Conservation (phyloP, 2,888 invertebrate species). For the Acholoe squamosa region DNA sequence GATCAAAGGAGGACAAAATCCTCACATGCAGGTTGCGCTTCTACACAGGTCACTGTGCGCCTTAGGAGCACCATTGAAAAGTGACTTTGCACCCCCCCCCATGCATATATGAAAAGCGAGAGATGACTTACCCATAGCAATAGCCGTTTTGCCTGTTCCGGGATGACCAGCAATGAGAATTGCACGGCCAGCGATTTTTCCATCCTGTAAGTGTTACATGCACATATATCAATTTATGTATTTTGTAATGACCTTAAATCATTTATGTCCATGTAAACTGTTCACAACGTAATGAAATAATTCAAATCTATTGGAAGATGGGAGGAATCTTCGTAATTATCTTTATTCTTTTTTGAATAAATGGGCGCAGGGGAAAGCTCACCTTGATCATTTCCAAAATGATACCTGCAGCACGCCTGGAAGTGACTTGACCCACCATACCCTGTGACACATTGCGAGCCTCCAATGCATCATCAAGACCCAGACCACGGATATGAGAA, state of each 20-base stretch:
- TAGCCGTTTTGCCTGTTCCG: conserved; percentile 97
- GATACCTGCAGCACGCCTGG: conserved; percentile 96
- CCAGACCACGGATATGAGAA: conserved; percentile 98
- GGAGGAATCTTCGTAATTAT: no score
- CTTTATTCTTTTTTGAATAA: no score
- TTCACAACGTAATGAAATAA: no score
- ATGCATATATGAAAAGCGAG: no score
- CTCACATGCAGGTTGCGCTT: no score
- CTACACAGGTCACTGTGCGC: no score
- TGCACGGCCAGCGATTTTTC: conserved; percentile 98
- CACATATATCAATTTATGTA: background rate
- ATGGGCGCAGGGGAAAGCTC: background rate
- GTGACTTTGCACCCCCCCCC: no score
- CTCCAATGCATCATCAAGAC: conserved; percentile 96
- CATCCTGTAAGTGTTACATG: conserved; percentile 86
- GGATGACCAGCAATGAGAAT: conserved; percentile 98
- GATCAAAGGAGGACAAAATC: no score
- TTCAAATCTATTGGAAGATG: no score
- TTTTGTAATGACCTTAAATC: no score
- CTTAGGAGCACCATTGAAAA: no score
- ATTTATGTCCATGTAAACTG: no score
- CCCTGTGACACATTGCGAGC: conserved; percentile 96
- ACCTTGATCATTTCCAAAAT: conserved; percentile 97
- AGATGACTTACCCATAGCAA: conserved; percentile 91
- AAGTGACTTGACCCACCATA: conserved; percentile 95